phyloP scores from a whole-genome alignment of 2,113 vertebrate genomes.

The Petrocephalus zakoni region DNA sequence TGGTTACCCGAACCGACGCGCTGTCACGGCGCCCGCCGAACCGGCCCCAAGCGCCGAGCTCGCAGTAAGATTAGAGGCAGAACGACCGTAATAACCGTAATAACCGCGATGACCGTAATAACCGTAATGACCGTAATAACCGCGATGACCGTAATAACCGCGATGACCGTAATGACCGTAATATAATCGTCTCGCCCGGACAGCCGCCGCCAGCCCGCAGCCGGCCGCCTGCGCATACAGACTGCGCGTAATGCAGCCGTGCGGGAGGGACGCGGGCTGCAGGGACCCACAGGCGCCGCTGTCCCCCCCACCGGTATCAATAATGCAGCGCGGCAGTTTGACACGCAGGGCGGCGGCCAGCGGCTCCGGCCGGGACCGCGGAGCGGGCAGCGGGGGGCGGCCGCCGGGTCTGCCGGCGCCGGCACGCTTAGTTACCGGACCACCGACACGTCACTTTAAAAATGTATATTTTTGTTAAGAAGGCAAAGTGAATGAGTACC shows the following conservation, averaged over 20 bases:
- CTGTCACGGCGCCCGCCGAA: background rate
- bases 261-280: no score
- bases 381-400: background rate
- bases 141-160: no score
- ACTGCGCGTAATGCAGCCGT: background rate
- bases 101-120: no score
- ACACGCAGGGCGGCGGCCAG: background rate
- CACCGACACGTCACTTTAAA: background rate
- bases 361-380: background rate
- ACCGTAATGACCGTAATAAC: no score
- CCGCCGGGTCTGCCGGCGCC: background rate
- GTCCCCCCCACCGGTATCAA: conserved; percentile 5
- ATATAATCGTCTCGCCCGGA: no score
- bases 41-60: background rate
- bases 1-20: background rate
- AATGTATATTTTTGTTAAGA: background rate
- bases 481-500: background rate
- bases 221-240: background rate
- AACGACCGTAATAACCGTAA: background rate
- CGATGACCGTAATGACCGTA: no score
- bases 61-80: background rate
- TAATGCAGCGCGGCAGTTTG: conserved; percentile 13
- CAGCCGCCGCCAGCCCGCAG: background rate
- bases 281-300: background rate
- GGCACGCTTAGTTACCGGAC: background rate